Base-by-base conservation (phyloP, 1,140 invertebrate species). In the Ladona fulva region DNA sequence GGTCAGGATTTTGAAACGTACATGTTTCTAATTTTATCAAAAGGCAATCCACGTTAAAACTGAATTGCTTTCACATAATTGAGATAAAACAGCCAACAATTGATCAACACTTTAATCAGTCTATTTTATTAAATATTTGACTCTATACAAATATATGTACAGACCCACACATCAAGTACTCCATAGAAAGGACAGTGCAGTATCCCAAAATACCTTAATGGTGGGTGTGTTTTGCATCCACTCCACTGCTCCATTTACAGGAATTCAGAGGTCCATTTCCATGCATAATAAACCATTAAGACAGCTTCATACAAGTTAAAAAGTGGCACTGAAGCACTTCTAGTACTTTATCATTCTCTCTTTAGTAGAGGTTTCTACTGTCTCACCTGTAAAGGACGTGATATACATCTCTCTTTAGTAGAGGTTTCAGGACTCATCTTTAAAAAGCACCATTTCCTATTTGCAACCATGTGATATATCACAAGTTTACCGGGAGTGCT, bases 91-190 rank as follows among this genome's bases (percentile, higher is more conserved):
- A 37, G 29, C 29, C 29, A 37, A 37, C 29, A 75, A 79, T 25
- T 44, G 52, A 22, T 66, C 16, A 66, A 66, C 52, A 66, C 52
- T 66, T 66, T 12, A 66, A 66, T 37, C 29, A 37, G 29, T 66
- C 37, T 76, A 79, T 80, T 77, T 75, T 79, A 79, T 81, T 80
- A 59, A 79, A 76, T 14, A 78, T 19, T 75, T 75, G 24, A 19
- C 12, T 25, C 74, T 75, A 29, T 29, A 75, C 37, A 75, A 37
- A 42, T 42, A 25, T 42, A 75, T 75, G 24, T 75, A 29, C 52
- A 66, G 14, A 66, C 52, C 52, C 52, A 66, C 52, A 66, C 52
- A 75, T 25, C 37, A 42, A 24, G 24, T 14, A 75, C 24, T 42
- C 24, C 14, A 75, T 29, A 75, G 24, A 75, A 75, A 75, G 74